Conservation (phyloP, 2,888 invertebrate genomes). For the Clitarchus hookeri region DNA sequence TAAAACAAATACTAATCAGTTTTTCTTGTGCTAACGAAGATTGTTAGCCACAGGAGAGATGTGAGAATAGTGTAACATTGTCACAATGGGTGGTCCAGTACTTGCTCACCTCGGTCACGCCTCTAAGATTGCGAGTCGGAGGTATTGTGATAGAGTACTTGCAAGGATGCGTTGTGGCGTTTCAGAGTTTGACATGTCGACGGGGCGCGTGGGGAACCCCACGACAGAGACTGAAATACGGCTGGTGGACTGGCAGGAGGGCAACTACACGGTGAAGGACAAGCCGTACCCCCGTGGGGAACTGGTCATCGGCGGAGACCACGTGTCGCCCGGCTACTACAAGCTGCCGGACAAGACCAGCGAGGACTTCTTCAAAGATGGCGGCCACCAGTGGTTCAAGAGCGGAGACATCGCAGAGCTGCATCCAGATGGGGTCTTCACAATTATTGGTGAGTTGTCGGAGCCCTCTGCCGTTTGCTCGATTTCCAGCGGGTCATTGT, state of each 20-base stretch:
- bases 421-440: conserved; percentile 90
- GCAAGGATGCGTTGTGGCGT: neutral
- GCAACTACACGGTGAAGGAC: conserved; percentile 85
- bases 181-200: conserved; percentile 65
- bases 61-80: too few relatives aligned
- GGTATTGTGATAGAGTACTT: too few relatives aligned
- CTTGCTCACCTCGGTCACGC: too few relatives aligned
- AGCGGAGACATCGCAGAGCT: conserved; percentile 97
- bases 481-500: too few relatives aligned
- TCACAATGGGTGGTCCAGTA: too few relatives aligned
- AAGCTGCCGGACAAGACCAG: conserved; percentile 85
- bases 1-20: too few relatives aligned
- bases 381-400: conserved; percentile 88
- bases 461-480: too few relatives aligned
- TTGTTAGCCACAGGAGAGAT: too few relatives aligned
- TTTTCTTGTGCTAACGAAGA: too few relatives aligned
- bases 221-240: conserved; percentile 82
- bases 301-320: conserved; percentile 85
- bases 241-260: conserved; percentile 93
- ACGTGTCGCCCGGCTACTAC: conserved; percentile 93
- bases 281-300: conserved; percentile 86
- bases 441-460: conserved; percentile 82
- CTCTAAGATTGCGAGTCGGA: too few relatives aligned
- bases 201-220: conserved; percentile 89
- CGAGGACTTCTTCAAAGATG: conserved; percentile 84